Evolutionary conservation across 2,797 vertebrate genomes (phyloP).

Genomic region (Girardinus metallicus): DNA sequence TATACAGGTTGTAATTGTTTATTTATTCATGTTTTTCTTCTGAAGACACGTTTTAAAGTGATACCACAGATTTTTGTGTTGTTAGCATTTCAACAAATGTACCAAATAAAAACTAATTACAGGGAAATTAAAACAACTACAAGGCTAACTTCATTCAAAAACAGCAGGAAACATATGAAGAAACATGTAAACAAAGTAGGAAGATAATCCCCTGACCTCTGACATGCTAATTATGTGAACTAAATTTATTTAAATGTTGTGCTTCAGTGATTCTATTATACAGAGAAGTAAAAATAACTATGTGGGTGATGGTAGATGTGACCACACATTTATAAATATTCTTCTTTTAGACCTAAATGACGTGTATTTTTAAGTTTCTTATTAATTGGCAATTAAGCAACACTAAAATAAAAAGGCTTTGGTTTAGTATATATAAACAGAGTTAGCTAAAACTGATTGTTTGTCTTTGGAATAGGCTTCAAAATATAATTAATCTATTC

Average conservation of each 20-base stretch:
- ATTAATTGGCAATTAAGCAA: neutral
- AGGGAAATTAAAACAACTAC: neutral
- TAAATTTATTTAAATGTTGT: constrained; percentile 20
- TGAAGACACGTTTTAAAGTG: neutral
- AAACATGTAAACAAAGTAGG: neutral
- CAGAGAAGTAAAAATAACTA: neutral
- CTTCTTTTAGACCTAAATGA: neutral
- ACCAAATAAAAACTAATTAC: neutral
- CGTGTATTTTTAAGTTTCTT: neutral
- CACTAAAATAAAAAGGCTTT: neutral
- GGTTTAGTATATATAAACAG: neutral
- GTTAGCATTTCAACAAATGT: neutral
- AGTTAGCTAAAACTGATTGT: neutral
- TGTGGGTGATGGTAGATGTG: neutral
- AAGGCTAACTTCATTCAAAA: neutral
- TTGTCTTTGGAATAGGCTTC: neutral
- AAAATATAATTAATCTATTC: neutral
- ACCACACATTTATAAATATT: neutral
- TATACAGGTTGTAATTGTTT: neutral
- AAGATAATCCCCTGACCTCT: constrained; percentile 2
- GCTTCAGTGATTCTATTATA: constrained; percentile 4
- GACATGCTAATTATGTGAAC: constrained; percentile 9
- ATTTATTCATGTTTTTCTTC: neutral
- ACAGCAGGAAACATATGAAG: neutral
- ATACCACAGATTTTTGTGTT: neutral